Base-by-base conservation (phyloP, 1,140 invertebrate genomes). In the Bombus picipes region DNA sequence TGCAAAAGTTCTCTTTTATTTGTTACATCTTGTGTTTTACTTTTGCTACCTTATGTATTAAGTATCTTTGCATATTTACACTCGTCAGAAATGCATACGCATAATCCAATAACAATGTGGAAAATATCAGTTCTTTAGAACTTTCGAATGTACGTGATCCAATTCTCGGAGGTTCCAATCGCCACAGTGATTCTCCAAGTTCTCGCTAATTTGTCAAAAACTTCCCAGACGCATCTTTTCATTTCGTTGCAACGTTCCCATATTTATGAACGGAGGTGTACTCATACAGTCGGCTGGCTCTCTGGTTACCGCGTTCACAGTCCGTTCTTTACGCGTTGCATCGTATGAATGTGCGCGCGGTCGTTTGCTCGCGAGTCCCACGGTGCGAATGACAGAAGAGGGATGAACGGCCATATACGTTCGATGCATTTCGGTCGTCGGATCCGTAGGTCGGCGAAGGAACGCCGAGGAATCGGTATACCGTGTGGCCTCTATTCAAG, bases 311-410 rank as follows among this genome's bases (percentile, higher is more conserved):
- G 18, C 47, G 47, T 53, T 53, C 18, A 18, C 34, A 59, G 62
- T 84, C 39, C 25, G 18, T 4, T 66, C 72, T 34, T 62, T 66
- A 66, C n/a, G n/a, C n/a, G 65, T 66, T 32, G 13, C n/a, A 18
- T 15, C n/a, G 15, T 66, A 62, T 25, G 59, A 62, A 62, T n/a
- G 47, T 47, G 59, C 28, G 59, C 59, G 59, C n/a, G n/a, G n/a
- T n/a, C 28, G 59, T 25, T 57, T 62, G 62, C 13, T 37, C 57
- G 68, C 59, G 66, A 41, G n/a, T 72, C 34, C n/a, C 37, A 47
- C 57, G 73, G 57, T 90, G 89, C 88, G 75, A 90, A 90, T 90
- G 88, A 90, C 89, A 90, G 86, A n/a, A 87, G 88, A 90, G 81
- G 75, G 87, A 90, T 87, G 81, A 81, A 32, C 32, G 6, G 2